Percentiles rank a stretch among this genome's conserved stretches.
These are phyloP conservation scores for Zenarchopterus dispar DNA, from an alignment of 2,797 vertebrate genomes.

Conservation along the genomic window DNA sequence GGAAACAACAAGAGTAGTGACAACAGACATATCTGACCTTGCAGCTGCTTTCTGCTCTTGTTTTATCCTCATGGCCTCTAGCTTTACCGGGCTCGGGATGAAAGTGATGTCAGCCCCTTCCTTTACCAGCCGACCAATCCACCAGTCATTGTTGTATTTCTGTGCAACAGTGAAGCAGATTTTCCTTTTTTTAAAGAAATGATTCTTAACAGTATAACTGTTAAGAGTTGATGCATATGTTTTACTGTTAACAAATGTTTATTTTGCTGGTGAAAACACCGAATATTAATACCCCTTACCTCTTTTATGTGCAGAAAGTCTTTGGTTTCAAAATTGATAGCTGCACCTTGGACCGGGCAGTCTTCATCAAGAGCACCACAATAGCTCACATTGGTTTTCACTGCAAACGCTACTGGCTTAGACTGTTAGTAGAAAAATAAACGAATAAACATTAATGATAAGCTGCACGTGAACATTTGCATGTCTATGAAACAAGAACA, in stretches of 20 bases:
- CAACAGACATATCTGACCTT: constrained; percentile 69
- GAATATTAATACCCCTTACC: constrained; percentile 71
- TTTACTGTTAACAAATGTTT: too few species aligned
- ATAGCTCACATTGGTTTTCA: constrained; percentile 97
- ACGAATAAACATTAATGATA: not conserved
- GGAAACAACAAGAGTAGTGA: constrained; percentile 11
- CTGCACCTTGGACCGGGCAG: constrained; percentile 93
- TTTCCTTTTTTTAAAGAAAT: too few species aligned
- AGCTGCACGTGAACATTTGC: not conserved
- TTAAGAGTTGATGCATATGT: not conserved
- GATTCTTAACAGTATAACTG: not conserved
- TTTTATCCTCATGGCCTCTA: constrained; percentile 94
- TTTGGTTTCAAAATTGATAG: constrained; percentile 98
- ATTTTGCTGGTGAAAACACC: not conserved
- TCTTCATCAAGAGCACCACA: constrained; percentile 95
- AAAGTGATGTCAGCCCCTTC: constrained; percentile 96
- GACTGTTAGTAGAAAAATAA: constrained; percentile 73
- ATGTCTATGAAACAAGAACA: not conserved
- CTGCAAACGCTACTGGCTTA: constrained; percentile 96
- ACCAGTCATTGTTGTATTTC: constrained; percentile 99
- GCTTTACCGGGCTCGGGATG: constrained; percentile 95
- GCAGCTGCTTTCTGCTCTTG: constrained; percentile 94
- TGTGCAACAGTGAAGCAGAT: constrained; percentile 48
- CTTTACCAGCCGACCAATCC: constrained; percentile 96
- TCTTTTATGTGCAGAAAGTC: constrained; percentile 99